A percentile compares a stretch with the other conserved stretches of the same genome.
Conservation (phyloP, 2,113 vertebrate genomes). For the Daubentonia madagascariensis region DNA sequence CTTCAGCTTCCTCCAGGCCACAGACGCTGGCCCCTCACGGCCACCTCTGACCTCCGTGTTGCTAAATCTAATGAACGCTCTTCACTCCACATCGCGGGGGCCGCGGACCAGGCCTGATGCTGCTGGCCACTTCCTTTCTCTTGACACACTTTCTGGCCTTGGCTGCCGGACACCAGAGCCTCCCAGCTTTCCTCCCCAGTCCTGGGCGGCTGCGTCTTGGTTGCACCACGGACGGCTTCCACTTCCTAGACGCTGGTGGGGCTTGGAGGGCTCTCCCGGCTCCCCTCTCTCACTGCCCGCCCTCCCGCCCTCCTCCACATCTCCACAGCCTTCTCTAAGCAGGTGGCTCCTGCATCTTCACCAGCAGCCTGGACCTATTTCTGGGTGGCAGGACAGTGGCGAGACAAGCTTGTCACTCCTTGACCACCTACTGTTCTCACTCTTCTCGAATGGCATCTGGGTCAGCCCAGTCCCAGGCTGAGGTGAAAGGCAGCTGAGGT, state of each 20-base stretch:
- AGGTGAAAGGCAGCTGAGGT: background rate
- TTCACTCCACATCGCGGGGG: background rate
- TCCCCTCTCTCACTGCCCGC: background rate
- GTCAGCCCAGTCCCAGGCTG: background rate
- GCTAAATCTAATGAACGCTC: conserved; percentile 7
- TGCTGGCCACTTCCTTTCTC: conserved; percentile 1
- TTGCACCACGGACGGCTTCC: background rate
- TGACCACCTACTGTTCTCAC: background rate
- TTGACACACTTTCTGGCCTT: background rate
- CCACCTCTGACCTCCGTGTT: conserved; percentile 33
- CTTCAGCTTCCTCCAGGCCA: background rate
- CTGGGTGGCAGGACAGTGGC: background rate
- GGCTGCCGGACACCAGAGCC: background rate
- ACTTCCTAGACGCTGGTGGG: accelerated
- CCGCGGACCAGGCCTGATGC: background rate
- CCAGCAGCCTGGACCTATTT: background rate
- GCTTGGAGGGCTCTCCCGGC: background rate
- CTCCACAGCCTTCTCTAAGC: background rate
- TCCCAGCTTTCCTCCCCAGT: accelerated
- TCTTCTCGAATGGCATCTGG: background rate
- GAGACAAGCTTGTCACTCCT: background rate
- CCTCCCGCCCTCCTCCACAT: accelerated
- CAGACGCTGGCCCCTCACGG: background rate
- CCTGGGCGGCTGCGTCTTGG: no score
- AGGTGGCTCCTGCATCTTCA: background rate